These are phyloP conservation scores for Rissa tridactyla DNA, from an alignment of 2,113 vertebrate genomes.

Conservation along the genomic window DNA sequence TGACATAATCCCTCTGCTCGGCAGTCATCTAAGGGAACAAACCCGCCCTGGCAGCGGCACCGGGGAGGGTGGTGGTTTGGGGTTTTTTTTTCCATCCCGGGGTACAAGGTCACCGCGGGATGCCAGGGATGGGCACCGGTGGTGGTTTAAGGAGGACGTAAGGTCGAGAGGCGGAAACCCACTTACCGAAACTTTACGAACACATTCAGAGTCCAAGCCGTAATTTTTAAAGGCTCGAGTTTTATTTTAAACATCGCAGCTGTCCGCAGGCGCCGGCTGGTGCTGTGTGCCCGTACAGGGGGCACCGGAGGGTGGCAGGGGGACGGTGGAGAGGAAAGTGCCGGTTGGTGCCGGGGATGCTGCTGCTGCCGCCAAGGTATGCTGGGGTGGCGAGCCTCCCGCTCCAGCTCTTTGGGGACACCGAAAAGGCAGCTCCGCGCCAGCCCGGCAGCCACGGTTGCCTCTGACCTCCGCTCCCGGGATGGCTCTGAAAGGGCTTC, in stretches of 20 bases:
- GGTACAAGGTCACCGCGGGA: not conserved
- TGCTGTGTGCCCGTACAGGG: conserved; percentile 31
- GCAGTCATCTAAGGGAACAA: not conserved
- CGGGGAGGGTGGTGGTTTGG: not conserved
- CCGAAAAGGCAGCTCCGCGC: not conserved
- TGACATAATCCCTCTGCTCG: not conserved
- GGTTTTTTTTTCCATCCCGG: not conserved
- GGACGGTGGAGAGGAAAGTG: conserved; percentile 31
- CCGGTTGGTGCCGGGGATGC: not conserved
- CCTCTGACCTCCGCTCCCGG: not conserved
- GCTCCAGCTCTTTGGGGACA: not conserved
- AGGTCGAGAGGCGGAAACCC: not conserved
- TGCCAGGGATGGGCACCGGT: not conserved
- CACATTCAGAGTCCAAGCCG: conserved; percentile 76
- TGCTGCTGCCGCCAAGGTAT: not conserved
- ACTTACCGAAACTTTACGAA: conserved; percentile 81
- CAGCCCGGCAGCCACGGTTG: not conserved
- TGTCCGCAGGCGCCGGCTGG: conserved; percentile 61
- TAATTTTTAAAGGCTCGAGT: conserved; percentile 75
- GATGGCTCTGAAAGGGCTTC: not conserved
- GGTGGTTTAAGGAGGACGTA: not conserved
- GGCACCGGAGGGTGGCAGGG: conserved; percentile 34
- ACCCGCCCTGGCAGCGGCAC: not conserved
- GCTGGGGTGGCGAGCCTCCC: not conserved
- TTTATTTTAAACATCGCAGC: conserved; percentile 77